Percentiles rank a stretch among this genome's conserved stretches.
phyloP scores from a whole-genome alignment of 2,797 vertebrate genomes.

The Rhyacichthys aspro region DNA sequence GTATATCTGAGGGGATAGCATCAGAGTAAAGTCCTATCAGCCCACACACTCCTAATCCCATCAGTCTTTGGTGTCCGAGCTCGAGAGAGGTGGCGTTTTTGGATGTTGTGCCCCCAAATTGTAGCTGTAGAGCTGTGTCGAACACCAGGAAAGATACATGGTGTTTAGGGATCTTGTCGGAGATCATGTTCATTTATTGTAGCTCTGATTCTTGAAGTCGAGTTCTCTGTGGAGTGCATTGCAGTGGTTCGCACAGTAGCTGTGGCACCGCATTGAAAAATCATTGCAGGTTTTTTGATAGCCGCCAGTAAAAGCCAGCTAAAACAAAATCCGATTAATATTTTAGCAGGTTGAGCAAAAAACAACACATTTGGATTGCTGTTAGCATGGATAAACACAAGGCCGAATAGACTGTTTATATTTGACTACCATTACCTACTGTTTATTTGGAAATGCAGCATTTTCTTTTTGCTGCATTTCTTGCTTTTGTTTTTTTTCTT shows the following conservation, averaged over 20 bases:
- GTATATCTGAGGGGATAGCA: slow-evolving; percentile 76
- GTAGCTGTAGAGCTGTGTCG: slow-evolving; percentile 41
- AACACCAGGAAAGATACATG: slow-evolving; percentile 49
- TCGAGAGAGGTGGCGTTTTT: slow-evolving; percentile 47
- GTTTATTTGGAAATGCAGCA: slow-evolving; percentile 37
- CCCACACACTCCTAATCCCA: slow-evolving; percentile 77
- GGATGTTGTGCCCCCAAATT: slow-evolving; percentile 53
- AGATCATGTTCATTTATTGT: slow-evolving; percentile 64
- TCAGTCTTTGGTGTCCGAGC: slow-evolving; percentile 71
- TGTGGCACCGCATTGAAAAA: slow-evolving; percentile 33
- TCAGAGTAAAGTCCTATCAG: slow-evolving; percentile 72
- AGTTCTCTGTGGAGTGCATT: slow-evolving; percentile 37
- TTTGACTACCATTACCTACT: slow-evolving; percentile 15
- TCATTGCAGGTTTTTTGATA: slow-evolving; percentile 25
- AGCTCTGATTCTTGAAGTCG: slow-evolving; percentile 42
- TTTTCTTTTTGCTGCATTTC: slow-evolving; percentile 25
- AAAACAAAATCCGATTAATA: slow-evolving; percentile 52
- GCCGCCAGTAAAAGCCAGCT: slow-evolving; percentile 24
- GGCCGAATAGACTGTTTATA: slow-evolving; percentile 14
- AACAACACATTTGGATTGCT: slow-evolving; percentile 33
- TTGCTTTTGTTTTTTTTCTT: slow-evolving; percentile 16
- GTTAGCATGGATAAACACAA: slow-evolving; percentile 40
- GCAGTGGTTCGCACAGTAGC: slow-evolving; percentile 38
- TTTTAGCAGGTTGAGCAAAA: slow-evolving; percentile 44
- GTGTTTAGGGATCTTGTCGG: slow-evolving; percentile 56